phyloP scores from a whole-genome alignment of 2,888 invertebrate genomes.

The Nemotelus pantherinus region DNA sequence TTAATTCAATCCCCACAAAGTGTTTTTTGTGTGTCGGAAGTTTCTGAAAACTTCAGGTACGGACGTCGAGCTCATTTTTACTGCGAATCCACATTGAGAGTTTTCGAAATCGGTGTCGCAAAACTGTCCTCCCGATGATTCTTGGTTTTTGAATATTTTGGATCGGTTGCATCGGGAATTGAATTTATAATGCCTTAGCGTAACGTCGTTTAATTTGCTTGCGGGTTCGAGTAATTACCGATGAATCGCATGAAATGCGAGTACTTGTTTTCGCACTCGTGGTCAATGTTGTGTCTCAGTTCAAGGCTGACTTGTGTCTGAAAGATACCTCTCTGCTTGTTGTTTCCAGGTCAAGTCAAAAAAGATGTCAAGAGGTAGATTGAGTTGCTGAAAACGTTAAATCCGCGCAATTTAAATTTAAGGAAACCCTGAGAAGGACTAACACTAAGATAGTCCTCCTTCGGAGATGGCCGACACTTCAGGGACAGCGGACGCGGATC shows the following conservation, averaged over 20 bases:
- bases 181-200: constrained; percentile 14
- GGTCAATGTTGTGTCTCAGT: background rate
- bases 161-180: constrained; percentile 12
- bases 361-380: constrained; percentile 21
- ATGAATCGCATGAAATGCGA: background rate
- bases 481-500: constrained; percentile 7
- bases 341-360: constrained; percentile 27
- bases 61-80: background rate
- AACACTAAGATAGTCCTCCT: background rate
- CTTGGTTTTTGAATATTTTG: constrained; percentile 16
- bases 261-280: constrained; percentile 16
- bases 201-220: background rate
- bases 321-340: constrained; percentile 10
- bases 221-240: background rate
- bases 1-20: background rate
- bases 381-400: background rate
- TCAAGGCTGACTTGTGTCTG: constrained; percentile 27
- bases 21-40: background rate
- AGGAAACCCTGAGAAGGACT: background rate
- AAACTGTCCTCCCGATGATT: constrained; percentile 10
- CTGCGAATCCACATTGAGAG: background rate
- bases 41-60: constrained; percentile 9
- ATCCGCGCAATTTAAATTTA: background rate
- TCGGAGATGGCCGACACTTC: constrained; percentile 28
- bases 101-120: too few species aligned